phyloP scores from a whole-genome alignment of 2,113 vertebrate species.

The Geothlypis trichas region DNA sequence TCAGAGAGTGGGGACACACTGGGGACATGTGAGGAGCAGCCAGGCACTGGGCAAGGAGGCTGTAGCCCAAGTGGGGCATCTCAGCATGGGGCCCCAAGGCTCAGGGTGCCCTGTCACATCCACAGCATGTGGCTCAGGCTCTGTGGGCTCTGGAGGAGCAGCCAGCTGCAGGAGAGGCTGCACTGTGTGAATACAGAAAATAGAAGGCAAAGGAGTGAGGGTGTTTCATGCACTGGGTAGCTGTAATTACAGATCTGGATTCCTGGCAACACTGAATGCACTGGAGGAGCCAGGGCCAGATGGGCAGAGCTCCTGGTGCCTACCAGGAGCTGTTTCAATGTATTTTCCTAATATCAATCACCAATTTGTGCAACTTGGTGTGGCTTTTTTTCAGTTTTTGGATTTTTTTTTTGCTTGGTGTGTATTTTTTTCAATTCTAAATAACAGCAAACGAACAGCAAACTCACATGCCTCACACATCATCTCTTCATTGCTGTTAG shows the following conservation, averaged over 20 bases:
- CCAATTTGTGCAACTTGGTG: background rate
- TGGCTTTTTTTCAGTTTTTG: background rate
- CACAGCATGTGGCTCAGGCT: accelerated
- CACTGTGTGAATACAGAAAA: background rate
- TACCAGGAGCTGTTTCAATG: constrained; percentile 25
- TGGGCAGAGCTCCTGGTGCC: constrained; percentile 45
- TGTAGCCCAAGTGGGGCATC: background rate
- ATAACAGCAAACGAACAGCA: background rate
- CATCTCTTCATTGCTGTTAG: background rate
- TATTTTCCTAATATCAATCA: constrained; percentile 9
- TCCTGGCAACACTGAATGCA: constrained; percentile 24
- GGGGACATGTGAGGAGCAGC: background rate
- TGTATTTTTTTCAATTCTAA: background rate
- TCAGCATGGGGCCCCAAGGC: accelerated
- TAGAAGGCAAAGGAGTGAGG: background rate
- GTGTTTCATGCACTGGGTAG: background rate
- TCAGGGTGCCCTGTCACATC: accelerated
- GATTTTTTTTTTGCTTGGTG: too few relatives aligned
- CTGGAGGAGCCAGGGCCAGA: constrained; percentile 50
- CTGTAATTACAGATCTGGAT: constrained; percentile 45
- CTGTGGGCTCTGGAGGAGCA: background rate
- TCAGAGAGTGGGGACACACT: background rate
- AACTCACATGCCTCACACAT: background rate
- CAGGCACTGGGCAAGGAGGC: background rate
- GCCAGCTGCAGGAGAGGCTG: constrained; percentile 13